Evolutionary conservation across 2,888 invertebrate species (phyloP).

Genomic region (Sipha maydis): DNA sequence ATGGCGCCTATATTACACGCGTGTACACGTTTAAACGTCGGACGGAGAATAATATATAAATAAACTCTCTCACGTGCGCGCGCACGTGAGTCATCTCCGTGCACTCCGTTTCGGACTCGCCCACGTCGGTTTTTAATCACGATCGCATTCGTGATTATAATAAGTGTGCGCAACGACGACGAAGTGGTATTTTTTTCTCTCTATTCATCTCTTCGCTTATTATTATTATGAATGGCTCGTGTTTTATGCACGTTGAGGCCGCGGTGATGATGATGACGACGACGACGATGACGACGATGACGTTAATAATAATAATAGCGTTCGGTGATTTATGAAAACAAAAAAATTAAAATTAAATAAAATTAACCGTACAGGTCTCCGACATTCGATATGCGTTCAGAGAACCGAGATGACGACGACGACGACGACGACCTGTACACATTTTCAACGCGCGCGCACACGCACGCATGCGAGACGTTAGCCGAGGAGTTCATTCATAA

Average conservation of each 20-base stretch:
- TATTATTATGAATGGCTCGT: conserved; percentile 9
- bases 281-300: background rate
- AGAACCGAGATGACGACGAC: background rate
- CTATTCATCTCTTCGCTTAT: background rate
- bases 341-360: too few species aligned
- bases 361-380: background rate
- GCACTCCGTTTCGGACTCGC: conserved; percentile 5
- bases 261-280: background rate
- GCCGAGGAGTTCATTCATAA: conserved; percentile 31
- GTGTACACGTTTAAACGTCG: background rate
- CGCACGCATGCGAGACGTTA: too few species aligned
- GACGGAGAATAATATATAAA: background rate
- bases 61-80: background rate
- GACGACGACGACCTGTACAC: too few species aligned
- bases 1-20: background rate
- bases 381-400: background rate
- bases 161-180: background rate
- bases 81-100: background rate
- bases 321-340: background rate
- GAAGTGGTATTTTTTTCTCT: background rate
- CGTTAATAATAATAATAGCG: background rate
- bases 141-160: background rate
- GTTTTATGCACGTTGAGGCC: background rate
- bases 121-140: conserved; percentile 27
- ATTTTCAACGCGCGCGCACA: background rate